phyloP scores from a whole-genome alignment of 2,797 vertebrate species.

The Hybognathus amarus region DNA sequence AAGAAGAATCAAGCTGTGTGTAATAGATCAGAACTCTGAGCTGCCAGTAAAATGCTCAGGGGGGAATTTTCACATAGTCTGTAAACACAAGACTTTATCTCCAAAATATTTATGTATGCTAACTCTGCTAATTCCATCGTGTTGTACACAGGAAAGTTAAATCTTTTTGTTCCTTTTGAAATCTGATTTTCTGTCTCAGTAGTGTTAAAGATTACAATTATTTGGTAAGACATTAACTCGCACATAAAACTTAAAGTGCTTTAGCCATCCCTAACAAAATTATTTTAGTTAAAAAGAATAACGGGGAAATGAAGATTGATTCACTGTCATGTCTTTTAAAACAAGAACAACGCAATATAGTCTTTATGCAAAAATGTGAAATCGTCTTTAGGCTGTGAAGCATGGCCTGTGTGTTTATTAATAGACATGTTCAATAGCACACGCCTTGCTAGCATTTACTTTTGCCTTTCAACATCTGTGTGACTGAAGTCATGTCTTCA shows the following conservation, averaged over 20 bases:
- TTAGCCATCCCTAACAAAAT: background rate
- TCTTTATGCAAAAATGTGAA: background rate
- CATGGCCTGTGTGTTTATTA: background rate
- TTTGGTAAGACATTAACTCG: background rate
- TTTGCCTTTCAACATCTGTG: slow-evolving; percentile 19
- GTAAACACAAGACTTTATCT: slow-evolving; percentile 28
- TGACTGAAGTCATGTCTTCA: slow-evolving; percentile 24
- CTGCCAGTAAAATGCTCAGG: slow-evolving; percentile 16
- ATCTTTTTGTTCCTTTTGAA: background rate
- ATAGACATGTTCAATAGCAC: slow-evolving; percentile 3
- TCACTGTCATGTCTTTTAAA: background rate
- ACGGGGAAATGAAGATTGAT: background rate
- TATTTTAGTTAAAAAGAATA: background rate
- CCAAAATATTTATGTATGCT: slow-evolving; percentile 33
- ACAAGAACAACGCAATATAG: background rate
- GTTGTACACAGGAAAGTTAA: background rate
- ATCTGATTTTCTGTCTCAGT: slow-evolving; percentile 1
- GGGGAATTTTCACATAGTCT: slow-evolving; percentile 4
- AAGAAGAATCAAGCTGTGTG: slow-evolving; percentile 13
- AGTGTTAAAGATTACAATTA: background rate
- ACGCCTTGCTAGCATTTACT: slow-evolving; percentile 9
- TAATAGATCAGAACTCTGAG: slow-evolving; percentile 24
- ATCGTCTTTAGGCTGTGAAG: background rate
- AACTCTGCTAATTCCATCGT: slow-evolving; percentile 19
- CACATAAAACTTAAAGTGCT: background rate